Evolutionary conservation across 2,797 vertebrate genomes (phyloP).

Genomic region (Miichthys miiuy): DNA sequence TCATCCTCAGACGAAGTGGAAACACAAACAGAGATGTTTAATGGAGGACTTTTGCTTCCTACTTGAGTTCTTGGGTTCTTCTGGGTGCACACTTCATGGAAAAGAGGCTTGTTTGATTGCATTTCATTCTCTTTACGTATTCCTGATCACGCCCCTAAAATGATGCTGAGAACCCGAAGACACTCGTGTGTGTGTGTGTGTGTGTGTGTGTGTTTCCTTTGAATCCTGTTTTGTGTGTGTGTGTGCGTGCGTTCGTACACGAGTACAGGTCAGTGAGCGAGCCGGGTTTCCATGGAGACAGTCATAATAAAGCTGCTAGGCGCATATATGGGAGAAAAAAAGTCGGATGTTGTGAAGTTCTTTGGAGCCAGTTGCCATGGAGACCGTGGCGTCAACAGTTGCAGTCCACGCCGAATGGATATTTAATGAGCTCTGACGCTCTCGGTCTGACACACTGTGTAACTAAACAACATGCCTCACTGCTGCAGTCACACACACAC

Average conservation of each 20-base stretch:
- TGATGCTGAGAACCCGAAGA: conserved; percentile 1
- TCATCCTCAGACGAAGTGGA: background rate
- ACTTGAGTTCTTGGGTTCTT: background rate
- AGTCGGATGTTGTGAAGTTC: conserved; percentile 71
- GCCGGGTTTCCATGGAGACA: conserved; percentile 72
- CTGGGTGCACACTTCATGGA: background rate
- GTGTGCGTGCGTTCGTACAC: conserved; percentile 4
- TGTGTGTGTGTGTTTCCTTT: conserved; percentile 19
- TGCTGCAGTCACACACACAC: conserved; percentile 28
- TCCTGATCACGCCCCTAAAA: background rate
- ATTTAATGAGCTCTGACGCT: conserved; percentile 72
- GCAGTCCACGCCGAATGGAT: conserved; percentile 43
- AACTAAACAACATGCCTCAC: conserved; percentile 64
- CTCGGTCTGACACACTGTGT: conserved; percentile 64
- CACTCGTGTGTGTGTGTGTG: conserved; percentile 1
- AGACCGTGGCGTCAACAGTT: conserved; percentile 63
- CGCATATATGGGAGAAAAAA: conserved; percentile 36
- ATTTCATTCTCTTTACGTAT: conserved; percentile 1
- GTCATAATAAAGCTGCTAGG: conserved; percentile 80
- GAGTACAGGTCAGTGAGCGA: conserved; percentile 10
- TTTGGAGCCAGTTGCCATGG: conserved; percentile 78
- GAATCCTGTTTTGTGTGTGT: conserved; percentile 20
- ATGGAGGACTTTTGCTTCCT: background rate
- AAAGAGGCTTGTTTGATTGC: background rate
- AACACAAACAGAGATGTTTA: background rate